Conservation (phyloP, 2,888 invertebrate genomes). For the Cephus pulcher region DNA sequence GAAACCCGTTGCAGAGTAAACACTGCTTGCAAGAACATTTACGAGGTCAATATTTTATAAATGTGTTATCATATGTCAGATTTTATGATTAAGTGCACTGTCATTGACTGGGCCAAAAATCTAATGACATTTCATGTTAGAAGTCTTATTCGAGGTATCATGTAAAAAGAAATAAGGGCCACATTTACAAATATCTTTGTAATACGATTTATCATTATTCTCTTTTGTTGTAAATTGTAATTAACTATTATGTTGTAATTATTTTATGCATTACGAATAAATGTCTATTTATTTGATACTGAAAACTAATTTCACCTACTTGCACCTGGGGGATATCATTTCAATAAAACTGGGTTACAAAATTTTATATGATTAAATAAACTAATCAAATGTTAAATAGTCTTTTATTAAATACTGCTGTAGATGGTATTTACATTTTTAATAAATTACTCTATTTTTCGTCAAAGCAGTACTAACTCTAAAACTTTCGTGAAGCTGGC, state of each 20-base stretch:
- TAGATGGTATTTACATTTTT: conserved; percentile 26
- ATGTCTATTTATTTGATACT: conserved; percentile 42
- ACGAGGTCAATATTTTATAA: conserved; percentile 13
- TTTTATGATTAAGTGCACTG: conserved; percentile 1
- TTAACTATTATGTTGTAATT: conserved; percentile 35
- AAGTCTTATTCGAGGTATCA: neutral
- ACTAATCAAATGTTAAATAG: conserved; percentile 8
- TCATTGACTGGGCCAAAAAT: neutral
- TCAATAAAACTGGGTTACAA: neutral
- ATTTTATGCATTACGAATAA: conserved; percentile 42
- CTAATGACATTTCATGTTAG: neutral
- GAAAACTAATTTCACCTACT: neutral
- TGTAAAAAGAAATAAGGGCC: neutral
- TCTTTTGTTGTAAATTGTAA: conserved; percentile 32
- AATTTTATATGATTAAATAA: neutral
- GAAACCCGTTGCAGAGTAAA: conserved; percentile 1
- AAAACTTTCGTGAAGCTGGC: neutral
- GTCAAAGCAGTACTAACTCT: neutral
- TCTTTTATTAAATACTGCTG: conserved; percentile 26
- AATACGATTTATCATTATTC: conserved; percentile 2
- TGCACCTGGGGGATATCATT: neutral
- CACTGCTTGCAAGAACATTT: conserved; percentile 5
- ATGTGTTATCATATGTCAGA: conserved; percentile 10
- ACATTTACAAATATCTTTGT: neutral
- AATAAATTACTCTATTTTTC: neutral